A percentile compares a stretch with the other conserved stretches of the same genome.
Conservation (phyloP, 2,113 vertebrate species). For the Rhynchomys soricoides region DNA sequence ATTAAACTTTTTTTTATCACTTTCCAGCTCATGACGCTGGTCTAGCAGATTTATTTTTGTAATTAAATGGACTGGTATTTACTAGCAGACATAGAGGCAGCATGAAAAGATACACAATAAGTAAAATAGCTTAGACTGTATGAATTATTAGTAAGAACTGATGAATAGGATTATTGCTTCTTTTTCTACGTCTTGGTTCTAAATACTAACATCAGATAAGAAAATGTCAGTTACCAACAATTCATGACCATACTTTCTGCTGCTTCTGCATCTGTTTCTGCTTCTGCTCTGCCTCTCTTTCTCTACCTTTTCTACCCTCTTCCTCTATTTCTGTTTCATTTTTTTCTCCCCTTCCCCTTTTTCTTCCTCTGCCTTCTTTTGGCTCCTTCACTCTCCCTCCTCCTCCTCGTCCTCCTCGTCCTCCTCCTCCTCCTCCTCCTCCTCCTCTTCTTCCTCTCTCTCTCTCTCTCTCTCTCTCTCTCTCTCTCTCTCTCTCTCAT, state of each 20-base stretch:
- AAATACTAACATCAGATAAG: neutral
- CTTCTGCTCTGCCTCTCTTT: no score
- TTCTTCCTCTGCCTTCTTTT: neutral
- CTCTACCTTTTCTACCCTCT: neutral
- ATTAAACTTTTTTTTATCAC: slow-evolving; percentile 86
- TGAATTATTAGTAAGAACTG: slow-evolving; percentile 76
- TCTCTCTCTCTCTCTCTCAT: no score
- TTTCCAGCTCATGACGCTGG: slow-evolving; percentile 70
- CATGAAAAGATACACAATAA: slow-evolving; percentile 77
- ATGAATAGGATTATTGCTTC: slow-evolving; percentile 70
- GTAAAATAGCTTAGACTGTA: slow-evolving; percentile 77
- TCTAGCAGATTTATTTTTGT: slow-evolving; percentile 83
- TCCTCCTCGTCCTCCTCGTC: no score
- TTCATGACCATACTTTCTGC: slow-evolving; percentile 13
- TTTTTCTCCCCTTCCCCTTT: rapidly evolving
- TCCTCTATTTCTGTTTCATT: neutral
- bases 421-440: neutral
- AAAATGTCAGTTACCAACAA: slow-evolving; percentile 32
- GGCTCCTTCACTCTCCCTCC: no score
- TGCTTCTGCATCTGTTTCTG: neutral
- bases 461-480: no score
- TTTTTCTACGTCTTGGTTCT: slow-evolving; percentile 48
- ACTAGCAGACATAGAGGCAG: slow-evolving; percentile 77
- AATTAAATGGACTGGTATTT: slow-evolving; percentile 86
- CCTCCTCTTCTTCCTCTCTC: neutral